Evolutionary conservation across 2,888 invertebrate genomes (phyloP).

Genomic region (Crioceris asparagi): DNA sequence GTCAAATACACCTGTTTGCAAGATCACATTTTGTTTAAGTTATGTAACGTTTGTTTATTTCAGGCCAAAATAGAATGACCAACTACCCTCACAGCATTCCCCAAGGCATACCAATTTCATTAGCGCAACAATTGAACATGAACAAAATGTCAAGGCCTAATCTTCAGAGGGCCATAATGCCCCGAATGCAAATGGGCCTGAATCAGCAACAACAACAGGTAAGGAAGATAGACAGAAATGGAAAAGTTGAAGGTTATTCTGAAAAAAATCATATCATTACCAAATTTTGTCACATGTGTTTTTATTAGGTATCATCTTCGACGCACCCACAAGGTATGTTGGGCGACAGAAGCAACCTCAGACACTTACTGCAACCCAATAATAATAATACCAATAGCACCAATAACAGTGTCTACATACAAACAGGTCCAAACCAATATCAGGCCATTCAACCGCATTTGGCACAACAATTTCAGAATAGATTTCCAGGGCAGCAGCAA

Average conservation of each 20-base stretch:
- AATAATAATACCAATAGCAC: conserved; percentile 18
- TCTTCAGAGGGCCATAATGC: conserved; percentile 23
- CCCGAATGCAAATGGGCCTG: conserved; percentile 23
- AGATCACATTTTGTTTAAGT: too few species aligned
- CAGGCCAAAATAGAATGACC: conserved; percentile 18
- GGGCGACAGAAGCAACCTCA: conserved; percentile 34
- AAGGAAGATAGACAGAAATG: too few species aligned
- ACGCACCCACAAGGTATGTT: conserved; percentile 48
- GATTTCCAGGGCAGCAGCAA: conserved; percentile 25
- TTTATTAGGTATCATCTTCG: conserved; percentile 42
- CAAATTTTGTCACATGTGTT: not conserved
- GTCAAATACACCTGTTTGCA: too few species aligned
- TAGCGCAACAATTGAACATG: conserved; percentile 31
- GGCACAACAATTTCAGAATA: conserved; percentile 33
- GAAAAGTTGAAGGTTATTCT: too few species aligned
- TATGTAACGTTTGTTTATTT: too few species aligned
- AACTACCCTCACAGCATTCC: conserved; percentile 19
- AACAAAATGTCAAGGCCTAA: conserved; percentile 22
- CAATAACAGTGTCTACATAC: conserved; percentile 32
- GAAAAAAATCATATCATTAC: too few species aligned
- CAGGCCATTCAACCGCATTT: conserved; percentile 37
- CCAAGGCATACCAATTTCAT: conserved; percentile 23
- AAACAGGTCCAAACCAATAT: conserved; percentile 37
- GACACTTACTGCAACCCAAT: conserved; percentile 36
- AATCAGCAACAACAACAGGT: conserved; percentile 29